These are phyloP conservation scores for Xestia ashworthii DNA, from an alignment of 2,888 invertebrate species.

Conservation along the genomic window DNA sequence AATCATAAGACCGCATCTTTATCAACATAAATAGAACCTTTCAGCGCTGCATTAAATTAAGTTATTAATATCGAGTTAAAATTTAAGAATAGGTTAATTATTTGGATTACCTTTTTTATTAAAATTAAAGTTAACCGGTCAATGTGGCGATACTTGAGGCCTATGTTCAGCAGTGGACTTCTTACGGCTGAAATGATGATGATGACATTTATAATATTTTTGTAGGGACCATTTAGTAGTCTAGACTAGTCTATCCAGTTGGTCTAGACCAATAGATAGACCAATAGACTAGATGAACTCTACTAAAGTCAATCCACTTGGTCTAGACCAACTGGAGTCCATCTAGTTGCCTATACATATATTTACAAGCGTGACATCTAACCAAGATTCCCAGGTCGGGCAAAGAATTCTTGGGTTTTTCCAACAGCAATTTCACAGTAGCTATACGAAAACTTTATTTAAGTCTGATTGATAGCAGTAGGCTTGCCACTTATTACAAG, in stretches of 20 bases:
- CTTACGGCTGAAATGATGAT: too few species aligned
- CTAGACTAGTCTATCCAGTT: too few species aligned
- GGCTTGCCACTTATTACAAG: not conserved
- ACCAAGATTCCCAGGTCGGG: not conserved
- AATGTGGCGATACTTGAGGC: too few species aligned
- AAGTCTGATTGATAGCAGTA: not conserved
- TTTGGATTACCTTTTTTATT: not conserved
- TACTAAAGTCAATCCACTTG: too few species aligned
- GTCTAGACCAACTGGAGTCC: too few species aligned
- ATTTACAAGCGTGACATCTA: too few species aligned
- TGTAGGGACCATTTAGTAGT: too few species aligned
- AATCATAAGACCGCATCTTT: slow-evolving; percentile 3
- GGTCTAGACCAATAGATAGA: too few species aligned
- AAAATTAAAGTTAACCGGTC: not conserved
- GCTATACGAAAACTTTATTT: not conserved
- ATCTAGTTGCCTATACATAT: too few species aligned
- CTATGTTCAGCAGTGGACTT: too few species aligned
- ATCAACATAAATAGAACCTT: not conserved
- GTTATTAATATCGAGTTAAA: not conserved
- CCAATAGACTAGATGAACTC: too few species aligned
- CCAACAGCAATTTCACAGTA: not conserved
- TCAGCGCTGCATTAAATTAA: not conserved
- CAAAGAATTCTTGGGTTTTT: not conserved
- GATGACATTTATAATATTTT: too few species aligned
- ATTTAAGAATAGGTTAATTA: not conserved